phyloP scores from a whole-genome alignment of 2,113 vertebrate genomes.

The Uria aalge region DNA sequence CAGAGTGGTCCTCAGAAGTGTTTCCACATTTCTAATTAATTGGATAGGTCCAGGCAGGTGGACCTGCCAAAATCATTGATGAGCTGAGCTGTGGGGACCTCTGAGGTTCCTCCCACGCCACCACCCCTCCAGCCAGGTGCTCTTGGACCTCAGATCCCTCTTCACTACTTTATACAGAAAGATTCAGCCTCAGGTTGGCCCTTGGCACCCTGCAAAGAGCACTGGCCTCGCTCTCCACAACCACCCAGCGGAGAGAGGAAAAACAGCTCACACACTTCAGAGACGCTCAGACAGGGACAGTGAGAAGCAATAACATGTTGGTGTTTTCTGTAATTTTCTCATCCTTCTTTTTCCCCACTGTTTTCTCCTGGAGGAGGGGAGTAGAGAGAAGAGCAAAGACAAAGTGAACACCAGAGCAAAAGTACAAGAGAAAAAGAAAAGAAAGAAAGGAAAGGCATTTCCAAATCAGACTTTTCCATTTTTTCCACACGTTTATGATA shows the following conservation, averaged over 20 bases:
- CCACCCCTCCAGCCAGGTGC: background rate
- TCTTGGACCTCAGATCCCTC: background rate
- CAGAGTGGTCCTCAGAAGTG: background rate
- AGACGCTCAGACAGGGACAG: background rate
- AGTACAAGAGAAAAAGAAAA: background rate
- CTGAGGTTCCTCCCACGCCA: background rate
- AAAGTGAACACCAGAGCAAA: background rate
- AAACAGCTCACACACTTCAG: background rate
- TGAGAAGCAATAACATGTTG: background rate
- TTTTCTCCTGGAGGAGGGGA: background rate
- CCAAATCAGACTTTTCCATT: background rate
- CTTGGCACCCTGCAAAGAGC: background rate
- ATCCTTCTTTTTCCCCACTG: background rate
- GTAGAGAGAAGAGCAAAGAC: background rate
- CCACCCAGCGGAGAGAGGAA: rapidly evolving
- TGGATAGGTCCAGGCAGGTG: background rate
- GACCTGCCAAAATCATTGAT: background rate
- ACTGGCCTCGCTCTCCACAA: background rate
- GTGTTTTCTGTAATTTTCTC: background rate
- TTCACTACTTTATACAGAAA: background rate
- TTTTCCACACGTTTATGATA: background rate
- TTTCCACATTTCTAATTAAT: background rate
- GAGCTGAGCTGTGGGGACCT: background rate
- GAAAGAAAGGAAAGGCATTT: background rate
- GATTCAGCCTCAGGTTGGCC: background rate